These are phyloP conservation scores for Sphinx pinastri DNA, from an alignment of 2,888 invertebrate genomes.

Conservation along the genomic window DNA sequence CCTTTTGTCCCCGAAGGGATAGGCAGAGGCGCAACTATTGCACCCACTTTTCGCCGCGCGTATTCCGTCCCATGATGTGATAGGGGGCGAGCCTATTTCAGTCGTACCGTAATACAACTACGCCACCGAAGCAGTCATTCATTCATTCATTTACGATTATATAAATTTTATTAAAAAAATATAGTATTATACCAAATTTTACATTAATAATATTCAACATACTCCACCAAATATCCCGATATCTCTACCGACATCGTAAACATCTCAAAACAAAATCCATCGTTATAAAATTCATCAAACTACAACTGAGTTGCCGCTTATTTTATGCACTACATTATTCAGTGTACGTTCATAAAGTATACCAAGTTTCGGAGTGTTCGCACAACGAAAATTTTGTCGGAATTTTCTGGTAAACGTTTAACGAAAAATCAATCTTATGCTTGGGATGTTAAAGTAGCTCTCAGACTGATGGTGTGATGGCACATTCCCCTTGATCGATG, in stretches of 20 bases:
- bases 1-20: too few species aligned
- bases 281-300: conserved; percentile 60
- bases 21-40: too few species aligned
- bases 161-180: too few species aligned
- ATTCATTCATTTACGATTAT: too few species aligned
- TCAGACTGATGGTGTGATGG: neutral
- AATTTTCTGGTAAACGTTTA: conserved; percentile 45
- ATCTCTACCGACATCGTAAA: conserved; percentile 29
- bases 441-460: conserved; percentile 34
- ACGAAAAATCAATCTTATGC: conserved; percentile 31
- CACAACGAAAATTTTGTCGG: conserved; percentile 58
- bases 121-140: too few species aligned
- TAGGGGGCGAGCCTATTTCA: too few species aligned
- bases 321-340: conserved; percentile 58
- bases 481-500: conserved; percentile 52
- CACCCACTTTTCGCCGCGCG: too few species aligned
- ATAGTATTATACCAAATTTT: too few species aligned
- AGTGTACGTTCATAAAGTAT: conserved; percentile 63
- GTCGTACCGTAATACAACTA: too few species aligned
- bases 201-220: too few species aligned
- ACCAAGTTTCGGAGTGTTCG: conserved; percentile 58
- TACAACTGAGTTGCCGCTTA: conserved; percentile 52
- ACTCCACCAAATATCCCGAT: neutral
- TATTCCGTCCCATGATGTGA: too few species aligned
- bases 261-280: conserved; percentile 43